Evolutionary conservation across 2,797 vertebrate genomes (phyloP).

Genomic region (Mastacembelus armatus): DNA sequence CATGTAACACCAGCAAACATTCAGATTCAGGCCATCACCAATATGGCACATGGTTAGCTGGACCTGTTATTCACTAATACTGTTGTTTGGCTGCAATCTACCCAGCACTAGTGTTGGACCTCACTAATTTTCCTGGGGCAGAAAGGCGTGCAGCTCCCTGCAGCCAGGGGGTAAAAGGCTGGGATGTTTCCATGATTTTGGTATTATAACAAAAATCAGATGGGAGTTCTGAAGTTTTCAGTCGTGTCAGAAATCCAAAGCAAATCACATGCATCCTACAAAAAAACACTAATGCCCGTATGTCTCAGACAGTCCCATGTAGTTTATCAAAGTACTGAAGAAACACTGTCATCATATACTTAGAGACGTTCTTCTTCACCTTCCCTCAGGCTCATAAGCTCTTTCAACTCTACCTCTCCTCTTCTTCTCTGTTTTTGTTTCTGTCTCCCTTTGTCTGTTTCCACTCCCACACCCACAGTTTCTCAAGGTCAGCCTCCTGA

Average conservation of each 20-base stretch:
- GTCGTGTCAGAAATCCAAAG: neutral
- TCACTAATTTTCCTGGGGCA: neutral
- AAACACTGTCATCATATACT: neutral
- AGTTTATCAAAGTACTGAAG: neutral
- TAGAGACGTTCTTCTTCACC: constrained; percentile 20
- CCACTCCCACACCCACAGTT: constrained; percentile 10
- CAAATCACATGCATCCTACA: no score
- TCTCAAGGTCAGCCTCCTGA: constrained; percentile 45
- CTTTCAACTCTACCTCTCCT: neutral
- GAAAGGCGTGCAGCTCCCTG: neutral
- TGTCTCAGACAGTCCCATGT: neutral
- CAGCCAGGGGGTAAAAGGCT: no score
- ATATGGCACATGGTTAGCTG: no score
- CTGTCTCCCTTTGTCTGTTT: neutral
- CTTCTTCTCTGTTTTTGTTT: neutral
- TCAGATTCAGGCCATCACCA: neutral
- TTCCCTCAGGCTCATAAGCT: constrained; percentile 39
- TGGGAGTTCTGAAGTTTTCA: neutral
- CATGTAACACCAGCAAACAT: neutral
- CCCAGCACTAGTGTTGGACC: neutral
- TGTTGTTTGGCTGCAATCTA: no score
- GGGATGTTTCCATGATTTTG: neutral
- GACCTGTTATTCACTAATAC: no score
- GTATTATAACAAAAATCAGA: neutral
- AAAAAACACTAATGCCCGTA: no score